These are phyloP conservation scores for Microctenopoma lineatum DNA, from an alignment of 2,797 vertebrate genomes.

Conservation along the genomic window DNA sequence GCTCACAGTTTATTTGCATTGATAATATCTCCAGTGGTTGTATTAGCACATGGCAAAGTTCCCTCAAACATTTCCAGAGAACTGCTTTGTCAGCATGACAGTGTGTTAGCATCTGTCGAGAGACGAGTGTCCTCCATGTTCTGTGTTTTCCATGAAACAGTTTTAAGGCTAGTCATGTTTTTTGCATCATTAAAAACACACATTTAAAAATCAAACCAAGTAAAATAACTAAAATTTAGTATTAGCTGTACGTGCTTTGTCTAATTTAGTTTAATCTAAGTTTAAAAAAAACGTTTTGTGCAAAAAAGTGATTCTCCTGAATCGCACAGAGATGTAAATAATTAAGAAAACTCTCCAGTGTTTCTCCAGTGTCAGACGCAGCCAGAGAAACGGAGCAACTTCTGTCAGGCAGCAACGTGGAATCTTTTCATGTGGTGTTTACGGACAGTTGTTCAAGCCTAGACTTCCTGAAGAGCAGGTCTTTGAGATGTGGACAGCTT, in stretches of 20 bases:
- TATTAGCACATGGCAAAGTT: slow-evolving; percentile 1
- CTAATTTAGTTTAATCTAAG: too few relatives aligned
- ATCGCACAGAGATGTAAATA: too few relatives aligned
- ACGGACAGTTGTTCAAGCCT: not conserved
- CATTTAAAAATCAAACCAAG: too few relatives aligned
- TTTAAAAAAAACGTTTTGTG: too few relatives aligned
- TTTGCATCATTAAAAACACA: too few relatives aligned
- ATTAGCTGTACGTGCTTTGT: too few relatives aligned
- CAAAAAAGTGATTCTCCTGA: too few relatives aligned
- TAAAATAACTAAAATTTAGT: too few relatives aligned
- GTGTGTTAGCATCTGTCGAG: not conserved
- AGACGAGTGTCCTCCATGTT: not conserved
- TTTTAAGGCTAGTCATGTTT: slow-evolving; percentile 11
- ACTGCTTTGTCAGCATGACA: slow-evolving; percentile 26
- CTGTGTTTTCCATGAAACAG: not conserved
- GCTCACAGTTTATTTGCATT: slow-evolving; percentile 41
- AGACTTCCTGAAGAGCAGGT: slow-evolving; percentile 3
- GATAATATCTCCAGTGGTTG: slow-evolving; percentile 42
- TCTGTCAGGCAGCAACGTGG: not conserved
- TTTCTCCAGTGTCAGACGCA: too few relatives aligned
- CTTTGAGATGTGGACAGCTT: not conserved
- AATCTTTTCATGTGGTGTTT: slow-evolving; percentile 5
- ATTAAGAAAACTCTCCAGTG: too few relatives aligned
- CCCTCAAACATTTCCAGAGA: slow-evolving; percentile 6
- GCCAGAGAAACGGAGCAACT: too few relatives aligned